Percentiles rank a stretch among this genome's conserved stretches.
Evolutionary conservation across 2,888 invertebrate genomes (phyloP).

Genomic region (Platycnemis pennipes): DNA sequence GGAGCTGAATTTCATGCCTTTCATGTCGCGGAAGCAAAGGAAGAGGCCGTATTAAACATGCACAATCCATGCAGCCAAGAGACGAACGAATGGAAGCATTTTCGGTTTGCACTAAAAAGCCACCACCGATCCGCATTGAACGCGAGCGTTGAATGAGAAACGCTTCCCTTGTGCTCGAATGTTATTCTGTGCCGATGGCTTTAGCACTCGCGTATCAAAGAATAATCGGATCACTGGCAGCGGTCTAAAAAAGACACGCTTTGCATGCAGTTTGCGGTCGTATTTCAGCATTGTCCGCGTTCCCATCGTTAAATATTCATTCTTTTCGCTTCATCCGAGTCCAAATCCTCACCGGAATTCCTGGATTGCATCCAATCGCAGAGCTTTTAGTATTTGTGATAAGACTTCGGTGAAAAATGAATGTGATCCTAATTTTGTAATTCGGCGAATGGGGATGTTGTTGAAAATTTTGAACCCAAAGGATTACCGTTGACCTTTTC

Average conservation of each 20-base stretch:
- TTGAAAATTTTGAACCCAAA: neutral
- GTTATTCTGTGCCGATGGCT: neutral
- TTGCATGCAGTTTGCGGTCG: neutral
- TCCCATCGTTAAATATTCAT: slow-evolving; percentile 2
- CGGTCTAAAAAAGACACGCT: neutral
- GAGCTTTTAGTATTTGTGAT: neutral
- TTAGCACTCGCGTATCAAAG: neutral
- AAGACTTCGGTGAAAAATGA: neutral
- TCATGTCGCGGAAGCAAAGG: neutral
- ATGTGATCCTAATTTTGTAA: neutral
- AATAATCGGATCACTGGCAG: neutral
- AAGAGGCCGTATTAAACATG: neutral
- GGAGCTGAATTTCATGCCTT: neutral
- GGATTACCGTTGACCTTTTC: neutral
- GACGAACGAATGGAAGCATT: neutral
- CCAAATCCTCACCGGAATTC: neutral
- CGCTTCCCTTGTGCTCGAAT: neutral
- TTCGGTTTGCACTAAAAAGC: neutral
- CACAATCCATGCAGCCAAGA: neutral
- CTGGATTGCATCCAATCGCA: neutral
- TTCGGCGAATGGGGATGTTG: neutral
- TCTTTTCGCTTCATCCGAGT: neutral
- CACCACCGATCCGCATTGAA: neutral
- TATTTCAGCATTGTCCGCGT: neutral
- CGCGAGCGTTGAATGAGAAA: neutral